phyloP scores from a whole-genome alignment of 2,113 vertebrate species.

The Procapra przewalskii region DNA sequence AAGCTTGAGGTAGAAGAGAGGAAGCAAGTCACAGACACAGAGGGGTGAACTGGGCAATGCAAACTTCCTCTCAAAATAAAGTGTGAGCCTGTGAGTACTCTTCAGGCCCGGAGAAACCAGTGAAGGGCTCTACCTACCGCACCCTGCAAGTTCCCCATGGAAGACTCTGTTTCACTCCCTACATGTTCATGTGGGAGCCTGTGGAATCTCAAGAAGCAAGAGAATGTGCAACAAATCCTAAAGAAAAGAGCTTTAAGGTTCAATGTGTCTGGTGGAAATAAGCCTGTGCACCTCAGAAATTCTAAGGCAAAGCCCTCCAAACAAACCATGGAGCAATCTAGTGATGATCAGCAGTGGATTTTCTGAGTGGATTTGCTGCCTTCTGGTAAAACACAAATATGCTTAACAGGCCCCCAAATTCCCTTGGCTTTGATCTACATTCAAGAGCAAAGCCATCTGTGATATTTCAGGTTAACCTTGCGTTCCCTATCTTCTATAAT shows the following conservation, averaged over 20 bases:
- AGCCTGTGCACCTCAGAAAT: neutral
- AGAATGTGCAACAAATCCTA: neutral
- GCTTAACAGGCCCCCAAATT: neutral
- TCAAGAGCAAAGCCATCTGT: conserved; percentile 26
- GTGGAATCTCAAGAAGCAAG: neutral
- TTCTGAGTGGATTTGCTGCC: neutral
- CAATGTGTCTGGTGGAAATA: neutral
- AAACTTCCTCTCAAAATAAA: neutral
- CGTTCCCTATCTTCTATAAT: conserved; percentile 22
- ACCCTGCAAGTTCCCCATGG: fast-evolving
- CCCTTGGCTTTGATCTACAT: neutral
- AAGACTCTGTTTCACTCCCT: neutral
- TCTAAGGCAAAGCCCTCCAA: neutral
- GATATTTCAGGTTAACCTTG: neutral
- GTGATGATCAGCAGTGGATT: neutral
- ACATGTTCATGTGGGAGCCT: too few relatives aligned
- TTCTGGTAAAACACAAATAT: neutral
- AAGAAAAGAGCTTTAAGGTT: neutral
- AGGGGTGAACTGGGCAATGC: fast-evolving
- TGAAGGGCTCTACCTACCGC: fast-evolving
- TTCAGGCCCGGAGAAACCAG: fast-evolving
- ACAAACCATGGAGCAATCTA: neutral
- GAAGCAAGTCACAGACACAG: neutral
- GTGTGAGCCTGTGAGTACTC: fast-evolving
- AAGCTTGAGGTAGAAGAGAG: neutral